Evolutionary conservation across 2,113 vertebrate species (phyloP).

Genomic region (Macrotus californicus): DNA sequence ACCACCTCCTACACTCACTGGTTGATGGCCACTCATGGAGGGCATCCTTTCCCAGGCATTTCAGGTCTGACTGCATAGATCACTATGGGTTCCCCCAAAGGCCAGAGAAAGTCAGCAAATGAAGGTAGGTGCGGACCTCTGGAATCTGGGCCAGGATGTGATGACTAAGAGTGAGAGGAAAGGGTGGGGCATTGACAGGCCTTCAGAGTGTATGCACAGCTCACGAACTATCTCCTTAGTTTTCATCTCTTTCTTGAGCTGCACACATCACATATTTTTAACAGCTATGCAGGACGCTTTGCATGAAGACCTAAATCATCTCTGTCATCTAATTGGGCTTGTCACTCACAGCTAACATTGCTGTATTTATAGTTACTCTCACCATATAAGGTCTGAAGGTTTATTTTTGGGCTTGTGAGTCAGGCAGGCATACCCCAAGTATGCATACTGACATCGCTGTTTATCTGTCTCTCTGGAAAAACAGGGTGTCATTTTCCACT

Average conservation of each 20-base stretch:
- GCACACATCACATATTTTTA: conserved; percentile 3
- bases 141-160: background rate
- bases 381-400: background rate
- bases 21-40: background rate
- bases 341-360: conserved; percentile 3
- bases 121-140: background rate
- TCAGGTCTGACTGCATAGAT: background rate
- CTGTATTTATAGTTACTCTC: background rate
- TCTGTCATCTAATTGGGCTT: background rate
- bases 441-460: background rate
- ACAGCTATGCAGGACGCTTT: background rate
- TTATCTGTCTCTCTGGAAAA: background rate
- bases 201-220: background rate
- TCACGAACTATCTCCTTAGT: background rate
- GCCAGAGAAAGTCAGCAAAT: background rate
- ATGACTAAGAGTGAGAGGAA: background rate
- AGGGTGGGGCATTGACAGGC: background rate
- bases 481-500: background rate
- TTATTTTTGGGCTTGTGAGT: conserved; percentile 40
- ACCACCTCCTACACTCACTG: background rate
- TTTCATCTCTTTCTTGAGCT: background rate
- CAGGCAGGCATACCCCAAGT: background rate
- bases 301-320: background rate
- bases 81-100: background rate
- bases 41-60: background rate